These are phyloP conservation scores for Phataginus tricuspis DNA, from an alignment of 2,797 vertebrate genomes.

Conservation along the genomic window DNA sequence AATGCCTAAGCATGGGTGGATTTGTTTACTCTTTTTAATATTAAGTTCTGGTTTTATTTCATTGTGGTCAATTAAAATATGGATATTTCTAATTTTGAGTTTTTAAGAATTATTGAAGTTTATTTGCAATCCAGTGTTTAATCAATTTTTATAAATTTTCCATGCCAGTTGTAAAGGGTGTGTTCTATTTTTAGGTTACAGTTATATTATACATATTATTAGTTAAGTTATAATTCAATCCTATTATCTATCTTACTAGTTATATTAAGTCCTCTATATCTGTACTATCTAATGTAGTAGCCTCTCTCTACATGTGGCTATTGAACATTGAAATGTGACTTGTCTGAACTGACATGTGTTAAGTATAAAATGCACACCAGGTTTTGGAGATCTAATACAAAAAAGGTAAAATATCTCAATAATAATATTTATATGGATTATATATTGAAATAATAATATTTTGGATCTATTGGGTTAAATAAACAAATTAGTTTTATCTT, in stretches of 20 bases:
- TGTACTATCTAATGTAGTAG: background rate
- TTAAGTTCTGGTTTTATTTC: conserved; percentile 18
- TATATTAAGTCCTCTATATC: background rate
- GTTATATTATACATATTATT: no score
- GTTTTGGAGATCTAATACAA: background rate
- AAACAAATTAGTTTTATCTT: background rate
- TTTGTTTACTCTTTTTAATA: background rate
- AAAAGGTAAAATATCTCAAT: background rate
- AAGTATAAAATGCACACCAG: background rate
- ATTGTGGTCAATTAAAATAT: background rate
- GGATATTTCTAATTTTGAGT: background rate
- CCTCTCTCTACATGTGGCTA: background rate
- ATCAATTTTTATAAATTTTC: background rate
- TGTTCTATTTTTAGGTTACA: background rate
- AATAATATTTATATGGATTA: background rate
- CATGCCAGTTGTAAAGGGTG: background rate
- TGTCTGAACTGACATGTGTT: background rate
- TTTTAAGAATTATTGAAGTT: background rate
- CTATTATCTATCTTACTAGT: background rate
- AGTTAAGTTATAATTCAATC: background rate
- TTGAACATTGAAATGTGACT: background rate
- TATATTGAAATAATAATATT: background rate
- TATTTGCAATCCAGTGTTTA: background rate
- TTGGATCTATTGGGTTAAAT: background rate
- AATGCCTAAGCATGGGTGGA: background rate